Evolutionary conservation across 2,113 vertebrate species (phyloP), one percentile per base, ranked within the genome.

Genomic region (Lamprotornis superbus): DNA sequence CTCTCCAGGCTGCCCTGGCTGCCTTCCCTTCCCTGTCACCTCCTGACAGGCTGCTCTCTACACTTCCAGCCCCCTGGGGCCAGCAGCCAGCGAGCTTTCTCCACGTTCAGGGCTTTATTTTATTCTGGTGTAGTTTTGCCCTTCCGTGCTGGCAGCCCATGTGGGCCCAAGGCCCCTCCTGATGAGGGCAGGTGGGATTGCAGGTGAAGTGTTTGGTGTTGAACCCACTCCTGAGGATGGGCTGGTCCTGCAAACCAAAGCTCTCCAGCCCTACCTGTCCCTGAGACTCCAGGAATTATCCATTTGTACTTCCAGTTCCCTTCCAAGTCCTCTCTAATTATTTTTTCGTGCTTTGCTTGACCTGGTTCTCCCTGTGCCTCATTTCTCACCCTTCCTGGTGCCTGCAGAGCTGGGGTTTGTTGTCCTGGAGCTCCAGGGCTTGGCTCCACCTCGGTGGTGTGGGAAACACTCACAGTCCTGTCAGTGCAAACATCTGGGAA

Each of bases 11-110:
- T 37, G 30, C 12, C 40, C 56, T 40, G 65, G 40, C 65, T 56
- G 10, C 53, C 30, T 19, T 35, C 31, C 55, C 33, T 76, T 27
- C 55, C 33, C 53, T 33, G 28, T 11, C 52, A 21, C 56, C 61
- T 61, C 27, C 53, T 30, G 28, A 8, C n/a, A 17, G 7, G 42
- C 37, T 40, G 15, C 65, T 79, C 15, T 18, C 49, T 17, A 3
- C 11, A 1, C 37, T 18, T 35, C 49, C 37, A 20, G 0, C 5
- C 3, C 2, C 47, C 55, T 5, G 2, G 39, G 18, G 46, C 75
- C 28, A 7, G 44, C 65, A 60, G 44, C 35, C 79, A 69, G 53
- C 2, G 15, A 35, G 35, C 25, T n/a, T 80, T 61, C 37, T 27
- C 30, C 50, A 4, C 2, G 3, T 31, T 27, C 68, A 15, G 46